A percentile compares a stretch with the other conserved stretches of the same genome.
Evolutionary conservation across 2,888 invertebrate genomes (phyloP).

Genomic region (Melanostoma scalare): DNA sequence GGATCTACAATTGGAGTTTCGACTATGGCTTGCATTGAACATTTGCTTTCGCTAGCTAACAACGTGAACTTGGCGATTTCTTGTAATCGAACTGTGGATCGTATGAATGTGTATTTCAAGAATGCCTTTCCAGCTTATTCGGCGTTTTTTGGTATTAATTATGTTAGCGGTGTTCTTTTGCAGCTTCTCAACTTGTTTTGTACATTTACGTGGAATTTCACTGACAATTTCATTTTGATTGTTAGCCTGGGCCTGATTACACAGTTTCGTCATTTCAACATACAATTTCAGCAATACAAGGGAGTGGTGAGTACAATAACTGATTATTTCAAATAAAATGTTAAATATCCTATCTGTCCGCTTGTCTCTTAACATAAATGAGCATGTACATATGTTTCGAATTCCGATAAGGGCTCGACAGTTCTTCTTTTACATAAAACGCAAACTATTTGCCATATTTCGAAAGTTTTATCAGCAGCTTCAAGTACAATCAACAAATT

Average conservation of each 20-base stretch:
- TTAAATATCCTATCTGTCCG: too few relatives aligned
- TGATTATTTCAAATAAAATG: neutral
- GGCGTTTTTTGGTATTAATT: conserved; percentile 82
- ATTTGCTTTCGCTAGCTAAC: conserved; percentile 84
- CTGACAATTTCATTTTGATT: conserved; percentile 86
- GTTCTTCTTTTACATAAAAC: too few relatives aligned
- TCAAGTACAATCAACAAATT: too few relatives aligned
- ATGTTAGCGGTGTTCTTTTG: conserved; percentile 83
- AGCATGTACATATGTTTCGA: too few relatives aligned
- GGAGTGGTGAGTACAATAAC: conserved; percentile 61
- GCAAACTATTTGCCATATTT: too few relatives aligned
- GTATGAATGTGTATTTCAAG: conserved; percentile 79
- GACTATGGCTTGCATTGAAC: conserved; percentile 81
- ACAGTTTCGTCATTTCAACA: conserved; percentile 85
- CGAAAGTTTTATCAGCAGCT: too few relatives aligned
- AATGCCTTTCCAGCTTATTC: conserved; percentile 83
- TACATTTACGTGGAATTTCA: conserved; percentile 87
- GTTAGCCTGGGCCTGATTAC: conserved; percentile 85
- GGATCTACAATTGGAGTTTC: conserved; percentile 65
- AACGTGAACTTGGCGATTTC: conserved; percentile 83
- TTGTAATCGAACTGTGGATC: conserved; percentile 78
- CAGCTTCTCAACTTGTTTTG: conserved; percentile 80
- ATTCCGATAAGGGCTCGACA: too few relatives aligned
- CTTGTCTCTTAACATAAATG: too few relatives aligned
- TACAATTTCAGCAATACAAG: conserved; percentile 59